Base-by-base conservation (phyloP, 2,113 vertebrate genomes). In the Cyanistes caeruleus region DNA sequence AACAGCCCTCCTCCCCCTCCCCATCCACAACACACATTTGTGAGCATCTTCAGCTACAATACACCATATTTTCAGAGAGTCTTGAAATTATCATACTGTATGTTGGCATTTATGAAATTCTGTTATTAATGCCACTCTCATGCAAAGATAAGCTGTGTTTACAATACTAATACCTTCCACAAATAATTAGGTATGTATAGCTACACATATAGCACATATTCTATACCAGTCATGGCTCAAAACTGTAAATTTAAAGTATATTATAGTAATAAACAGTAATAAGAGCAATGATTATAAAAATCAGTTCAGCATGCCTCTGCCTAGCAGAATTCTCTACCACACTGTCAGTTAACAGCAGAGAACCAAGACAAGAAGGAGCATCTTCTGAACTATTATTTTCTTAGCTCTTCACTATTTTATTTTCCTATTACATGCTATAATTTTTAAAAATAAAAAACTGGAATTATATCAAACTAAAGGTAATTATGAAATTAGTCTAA, bases 51-150 rank as follows among this genome's bases (percentile, higher is more conserved):
- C 83, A 89, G 87, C 76, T 43, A 92, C 72, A 83, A 78, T 24
- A 17, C 84, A 91, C 93, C 89, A 69, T 97, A 97, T 97, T 98
- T 97, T 96, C 95, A 97, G 85, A 41, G 77, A 96, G 90, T 92
- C 81, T 56, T 56, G 77, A 89, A 95, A 97, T 95, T 81, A 93
- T 94, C 8, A 0, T 74, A 83, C 58, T 89, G 60, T 52, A 90
- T 28, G 82, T 48, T 90, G 68, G 89, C 89, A 90, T 95, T 93
- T 93, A 93, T 91, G 30, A 93, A 64, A 97, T 88, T 89, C 92
- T 83, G 59, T 97, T 98, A 98, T 97, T 97, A 97, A 97, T 93
- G 87, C 86, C 91, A 91, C 76, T 87, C 35, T 62, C 64, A 25
- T 59, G 88, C 86, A 94, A 92, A 95, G 89, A 93, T 91, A 94